Evolutionary conservation across 2,888 invertebrate species (phyloP).

Genomic region (Tuta absoluta): DNA sequence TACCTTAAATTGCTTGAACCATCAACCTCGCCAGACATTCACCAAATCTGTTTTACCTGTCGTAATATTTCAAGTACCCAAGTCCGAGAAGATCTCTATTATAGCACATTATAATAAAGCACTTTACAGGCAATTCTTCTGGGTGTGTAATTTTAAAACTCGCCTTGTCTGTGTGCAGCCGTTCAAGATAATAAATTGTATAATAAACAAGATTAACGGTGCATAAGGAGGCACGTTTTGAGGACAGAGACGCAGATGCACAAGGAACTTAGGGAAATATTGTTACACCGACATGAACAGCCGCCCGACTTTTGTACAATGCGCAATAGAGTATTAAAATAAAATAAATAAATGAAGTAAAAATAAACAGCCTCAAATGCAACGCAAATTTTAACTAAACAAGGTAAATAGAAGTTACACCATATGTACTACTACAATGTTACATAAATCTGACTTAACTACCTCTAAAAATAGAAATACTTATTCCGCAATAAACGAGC

Average conservation of each 20-base stretch:
- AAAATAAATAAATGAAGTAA: too few relatives aligned
- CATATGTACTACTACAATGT: too few relatives aligned
- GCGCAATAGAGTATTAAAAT: too few relatives aligned
- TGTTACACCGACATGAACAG: conserved; percentile 47
- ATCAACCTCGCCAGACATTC: conserved; percentile 5
- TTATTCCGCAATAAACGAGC: too few relatives aligned
- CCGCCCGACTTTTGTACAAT: too few relatives aligned
- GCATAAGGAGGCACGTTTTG: conserved; percentile 76
- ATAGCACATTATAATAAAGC: background rate
- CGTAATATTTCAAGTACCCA: conserved; percentile 1
- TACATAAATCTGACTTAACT: too few relatives aligned
- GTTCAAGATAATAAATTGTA: conserved; percentile 71
- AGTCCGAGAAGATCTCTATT: background rate
- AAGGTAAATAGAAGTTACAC: too few relatives aligned
- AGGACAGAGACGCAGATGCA: conserved; percentile 72
- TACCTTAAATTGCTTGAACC: conserved; percentile 2
- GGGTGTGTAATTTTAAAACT: conserved; percentile 53
- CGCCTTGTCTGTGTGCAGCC: conserved; percentile 50
- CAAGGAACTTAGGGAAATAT: conserved; percentile 43
- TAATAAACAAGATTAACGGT: conserved; percentile 79
- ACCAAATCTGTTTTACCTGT: conserved; percentile 8
- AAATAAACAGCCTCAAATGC: too few relatives aligned
- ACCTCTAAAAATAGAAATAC: too few relatives aligned
- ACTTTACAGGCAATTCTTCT: conserved; percentile 28
- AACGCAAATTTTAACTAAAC: too few relatives aligned